phyloP scores from a whole-genome alignment of 2,888 invertebrate species.

The Teinopalpus imperialis region DNA sequence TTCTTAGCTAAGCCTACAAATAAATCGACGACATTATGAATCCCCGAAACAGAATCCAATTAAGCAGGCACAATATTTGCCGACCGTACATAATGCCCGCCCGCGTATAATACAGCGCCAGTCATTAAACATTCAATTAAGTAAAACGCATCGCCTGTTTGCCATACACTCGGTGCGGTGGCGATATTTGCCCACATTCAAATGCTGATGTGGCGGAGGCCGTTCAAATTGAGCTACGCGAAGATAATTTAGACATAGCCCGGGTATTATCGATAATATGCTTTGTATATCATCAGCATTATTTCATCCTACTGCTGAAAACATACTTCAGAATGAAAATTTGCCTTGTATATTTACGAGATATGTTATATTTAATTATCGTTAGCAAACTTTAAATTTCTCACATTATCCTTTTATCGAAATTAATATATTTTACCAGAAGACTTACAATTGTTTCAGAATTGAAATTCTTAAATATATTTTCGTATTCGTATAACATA shows the following conservation, averaged over 20 bases:
- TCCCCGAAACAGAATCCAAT: conserved; percentile 34
- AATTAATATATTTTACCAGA: too few relatives aligned
- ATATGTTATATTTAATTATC: too few relatives aligned
- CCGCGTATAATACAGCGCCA: conserved; percentile 33
- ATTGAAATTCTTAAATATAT: too few relatives aligned
- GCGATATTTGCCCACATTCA: conserved; percentile 54
- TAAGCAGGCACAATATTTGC: conserved; percentile 38
- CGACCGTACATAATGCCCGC: conserved; percentile 32
- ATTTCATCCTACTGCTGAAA: too few relatives aligned
- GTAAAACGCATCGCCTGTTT: conserved; percentile 67
- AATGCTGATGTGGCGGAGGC: conserved; percentile 35
- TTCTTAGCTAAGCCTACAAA: conserved; percentile 9
- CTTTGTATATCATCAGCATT: too few relatives aligned
- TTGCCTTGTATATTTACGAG: too few relatives aligned
- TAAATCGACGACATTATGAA: conserved; percentile 9
- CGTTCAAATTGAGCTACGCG: conserved; percentile 20
- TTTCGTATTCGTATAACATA: too few relatives aligned
- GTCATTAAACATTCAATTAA: conserved; percentile 72
- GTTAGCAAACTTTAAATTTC: too few relatives aligned
- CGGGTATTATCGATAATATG: too few relatives aligned
- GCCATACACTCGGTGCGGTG: conserved; percentile 50
- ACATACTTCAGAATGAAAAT: too few relatives aligned
- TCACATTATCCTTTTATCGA: too few relatives aligned
- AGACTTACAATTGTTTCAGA: too few relatives aligned
- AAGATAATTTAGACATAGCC: conserved; percentile 6